Evolutionary conservation across 2,113 vertebrate genomes (phyloP).

Genomic region (Rhea pennata): DNA sequence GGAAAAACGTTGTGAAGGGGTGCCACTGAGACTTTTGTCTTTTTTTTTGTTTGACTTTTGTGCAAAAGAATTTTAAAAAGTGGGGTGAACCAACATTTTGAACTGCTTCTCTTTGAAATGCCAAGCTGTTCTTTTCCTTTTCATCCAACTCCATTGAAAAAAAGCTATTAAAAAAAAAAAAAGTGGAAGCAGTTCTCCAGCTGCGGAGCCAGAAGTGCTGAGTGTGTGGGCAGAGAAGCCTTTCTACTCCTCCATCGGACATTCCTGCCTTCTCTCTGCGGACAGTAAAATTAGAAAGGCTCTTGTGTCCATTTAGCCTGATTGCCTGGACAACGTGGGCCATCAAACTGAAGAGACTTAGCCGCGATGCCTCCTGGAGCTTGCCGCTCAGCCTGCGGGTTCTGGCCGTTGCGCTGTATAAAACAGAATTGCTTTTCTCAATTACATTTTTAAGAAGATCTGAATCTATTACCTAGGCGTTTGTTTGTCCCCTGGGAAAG

Average conservation of each 20-base stretch:
- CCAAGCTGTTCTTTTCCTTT: background rate
- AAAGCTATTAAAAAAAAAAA: background rate
- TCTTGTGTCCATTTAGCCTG: background rate
- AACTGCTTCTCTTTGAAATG: background rate
- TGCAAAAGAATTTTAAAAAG: background rate
- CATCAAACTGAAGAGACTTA: background rate
- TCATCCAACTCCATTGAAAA: background rate
- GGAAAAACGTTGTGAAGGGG: background rate
- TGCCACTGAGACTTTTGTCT: background rate
- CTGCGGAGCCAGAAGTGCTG: background rate
- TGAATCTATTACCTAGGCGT: slow-evolving; percentile 1
- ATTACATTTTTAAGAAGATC: background rate
- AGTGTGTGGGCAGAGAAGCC: slow-evolving; percentile 2
- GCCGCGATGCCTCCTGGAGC: background rate
- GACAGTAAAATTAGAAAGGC: background rate
- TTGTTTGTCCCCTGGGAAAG: background rate
- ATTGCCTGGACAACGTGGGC: background rate
- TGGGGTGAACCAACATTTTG: background rate
- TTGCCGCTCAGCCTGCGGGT: background rate
- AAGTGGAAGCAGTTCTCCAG: background rate
- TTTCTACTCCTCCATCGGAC: background rate
- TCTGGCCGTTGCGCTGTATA: background rate
- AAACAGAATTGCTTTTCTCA: background rate
- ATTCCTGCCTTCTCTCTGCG: background rate
- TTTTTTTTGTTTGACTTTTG: no score